Evolutionary conservation across 2,113 vertebrate genomes (phyloP), one percentile per base, ranked within the genome.

Genomic region (Colinus virginianus): DNA sequence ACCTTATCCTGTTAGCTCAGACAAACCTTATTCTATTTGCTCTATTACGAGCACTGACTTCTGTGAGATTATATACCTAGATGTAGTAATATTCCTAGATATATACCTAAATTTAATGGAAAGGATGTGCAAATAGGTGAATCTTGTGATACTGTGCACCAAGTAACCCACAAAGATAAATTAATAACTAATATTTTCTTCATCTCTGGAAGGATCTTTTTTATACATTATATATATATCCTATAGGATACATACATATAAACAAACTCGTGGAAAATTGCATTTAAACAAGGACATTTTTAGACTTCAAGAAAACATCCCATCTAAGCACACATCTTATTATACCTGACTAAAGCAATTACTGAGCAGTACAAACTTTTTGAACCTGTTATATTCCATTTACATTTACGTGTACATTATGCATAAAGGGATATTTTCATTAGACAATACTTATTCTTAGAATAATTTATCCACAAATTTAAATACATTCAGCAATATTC

Each of bases 21-120:
- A 67, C 4, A 19, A 8, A 32, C 13, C 15, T 10, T 1, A 2
- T 1, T 12, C 0, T 17, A 13, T 36, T 55, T 30, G 23, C 43
- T 48, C 46, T 55, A 11, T 9, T 38, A 14, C 53, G 85, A 38
- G 21, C 9, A 25, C 22, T 32, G 38, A 12, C 28, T 64, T 48
- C 0, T 6, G 38, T 1, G 49, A 17, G 15, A 40, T 13, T 40
- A 40, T 40, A 40, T 40, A 40, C 11, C 11, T 40, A 40, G 40
- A 40, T 40, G 13, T 40, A 40, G 40, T 40, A 40, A 12, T 40
- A 40, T 40, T 13, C 40, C 40, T 40, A 40, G 40, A 40, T 11
- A 40, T 40, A 40, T 40, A 40, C 40, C 30, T 38, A 16, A 7
- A 20, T 36, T 68, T 61, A 42, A 78, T 8, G 25, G 38, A 30